phyloP scores from a whole-genome alignment of 1,140 invertebrate genomes.

The Hypsibius dujardini region DNA sequence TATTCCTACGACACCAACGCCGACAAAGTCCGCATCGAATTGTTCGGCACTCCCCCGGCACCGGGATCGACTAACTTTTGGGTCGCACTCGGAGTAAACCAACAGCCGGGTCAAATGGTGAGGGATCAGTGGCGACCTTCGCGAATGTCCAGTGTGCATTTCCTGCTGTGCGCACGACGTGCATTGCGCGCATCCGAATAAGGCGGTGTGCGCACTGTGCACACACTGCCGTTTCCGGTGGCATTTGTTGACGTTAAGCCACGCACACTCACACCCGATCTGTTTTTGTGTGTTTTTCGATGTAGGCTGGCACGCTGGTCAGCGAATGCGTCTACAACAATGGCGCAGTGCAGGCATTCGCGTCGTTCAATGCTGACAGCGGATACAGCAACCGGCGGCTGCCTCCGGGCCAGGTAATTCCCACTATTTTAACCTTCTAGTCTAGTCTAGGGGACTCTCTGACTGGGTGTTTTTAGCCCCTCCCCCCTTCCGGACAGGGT shows the following conservation, averaged over 20 bases:
- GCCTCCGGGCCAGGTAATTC: not conserved
- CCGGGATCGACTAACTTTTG: not conserved
- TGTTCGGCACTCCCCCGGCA: not conserved
- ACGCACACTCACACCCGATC: not conserved
- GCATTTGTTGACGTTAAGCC: not conserved
- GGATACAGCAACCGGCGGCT: slow-evolving; percentile 4
- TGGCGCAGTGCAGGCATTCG: not conserved
- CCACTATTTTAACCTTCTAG: not conserved
- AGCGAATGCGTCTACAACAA: slow-evolving; percentile 7
- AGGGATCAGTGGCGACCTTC: not conserved
- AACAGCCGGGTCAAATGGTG: not conserved
- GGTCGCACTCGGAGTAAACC: slow-evolving; percentile 4
- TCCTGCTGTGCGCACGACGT: too few relatives aligned
- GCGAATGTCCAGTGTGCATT: not conserved
- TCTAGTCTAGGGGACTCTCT: not conserved
- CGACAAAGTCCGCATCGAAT: not conserved
- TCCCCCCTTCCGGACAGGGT: not conserved
- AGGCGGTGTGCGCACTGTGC: too few relatives aligned
- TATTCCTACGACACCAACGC: not conserved
- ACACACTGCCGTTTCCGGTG: not conserved
- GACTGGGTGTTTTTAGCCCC: not conserved
- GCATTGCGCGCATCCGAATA: too few relatives aligned
- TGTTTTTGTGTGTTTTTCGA: not conserved
- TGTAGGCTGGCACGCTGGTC: slow-evolving; percentile 14
- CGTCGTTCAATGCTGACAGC: not conserved